Evolutionary conservation across 2,797 vertebrate genomes (phyloP), one percentile per base, ranked within the genome.

Genomic region (Clangula hyemalis): DNA sequence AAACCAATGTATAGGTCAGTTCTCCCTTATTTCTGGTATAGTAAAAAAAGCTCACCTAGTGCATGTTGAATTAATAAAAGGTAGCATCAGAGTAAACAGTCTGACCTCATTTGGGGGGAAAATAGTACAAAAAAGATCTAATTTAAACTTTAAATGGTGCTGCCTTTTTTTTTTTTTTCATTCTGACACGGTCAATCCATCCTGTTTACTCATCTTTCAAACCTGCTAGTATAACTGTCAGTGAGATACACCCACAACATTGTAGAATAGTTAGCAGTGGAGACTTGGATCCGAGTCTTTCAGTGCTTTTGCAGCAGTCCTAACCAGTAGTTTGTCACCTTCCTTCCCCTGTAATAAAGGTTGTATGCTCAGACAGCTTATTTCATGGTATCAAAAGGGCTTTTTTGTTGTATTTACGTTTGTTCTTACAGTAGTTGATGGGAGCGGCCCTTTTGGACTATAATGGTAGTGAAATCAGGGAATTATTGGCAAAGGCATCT

Each of bases 211-310:
- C 6, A 0, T 19, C 32, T 49, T 51, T 22, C 36, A 49, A 6
- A 8, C 19, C 4, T 7, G 4, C 25, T 3, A 13, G 5, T 30
- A 4, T 1, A 15, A 1, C 6, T 1, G 12, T 4, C 5, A 1
- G 12, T 4, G 22, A 32, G 36, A 16, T 32, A 20, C 25, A 15
- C 57, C 30, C 3, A 1, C 45, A 3, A 0, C 19, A 2, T 0
- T 1, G 21, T 11, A 18, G 39, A 15, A 3, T 3, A 2, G 13
- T 8, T 4, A 6, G 16, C 21, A 21, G 53, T 11, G 4, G 30
- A 28, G 53, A 5, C n/a, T n/a, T 27, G 5, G n/a, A 4, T 13
- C 25, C 0, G 7, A 24, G 18, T 21, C 25, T 32, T 10, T 25
- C 2, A 0, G 0, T 41, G 58, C 27, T 51, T 7, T 2, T 6